Percentiles rank a stretch among this genome's conserved stretches.
Conservation (phyloP, 1,140 invertebrate species). For the Coptotermes formosanus region DNA sequence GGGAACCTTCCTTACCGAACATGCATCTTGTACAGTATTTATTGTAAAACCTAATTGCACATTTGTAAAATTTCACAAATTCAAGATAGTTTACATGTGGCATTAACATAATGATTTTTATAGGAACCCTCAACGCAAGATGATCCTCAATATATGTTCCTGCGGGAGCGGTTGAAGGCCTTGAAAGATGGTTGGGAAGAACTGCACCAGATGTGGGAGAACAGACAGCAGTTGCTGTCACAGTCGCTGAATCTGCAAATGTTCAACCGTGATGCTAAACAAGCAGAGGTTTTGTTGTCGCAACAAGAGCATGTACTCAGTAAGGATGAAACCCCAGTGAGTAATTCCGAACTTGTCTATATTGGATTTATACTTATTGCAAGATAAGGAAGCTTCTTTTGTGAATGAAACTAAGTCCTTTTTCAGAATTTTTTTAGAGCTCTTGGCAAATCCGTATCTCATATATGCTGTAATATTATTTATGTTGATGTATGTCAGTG, state of each 20-base stretch:
- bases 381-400: too few species aligned
- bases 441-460: too few species aligned
- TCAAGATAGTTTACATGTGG: too few species aligned
- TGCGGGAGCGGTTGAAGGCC: slow-evolving; percentile 93
- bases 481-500: too few species aligned
- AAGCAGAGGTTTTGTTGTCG: slow-evolving; percentile 95
- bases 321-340: slow-evolving; percentile 89
- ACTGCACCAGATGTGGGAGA: slow-evolving; percentile 99
- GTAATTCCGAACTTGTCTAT: not conserved
- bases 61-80: too few species aligned
- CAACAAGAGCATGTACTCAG: slow-evolving; percentile 96
- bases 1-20: too few species aligned
- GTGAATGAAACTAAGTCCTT: too few species aligned
- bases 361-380: too few species aligned
- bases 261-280: slow-evolving; percentile 93
- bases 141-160: slow-evolving; percentile 99
- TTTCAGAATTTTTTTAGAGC: too few species aligned
- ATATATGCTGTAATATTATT: too few species aligned
- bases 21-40: too few species aligned
- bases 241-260: slow-evolving; percentile 94
- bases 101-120: not conserved
- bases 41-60: too few species aligned
- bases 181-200: slow-evolving; percentile 99
- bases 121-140: slow-evolving; percentile 75
- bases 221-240: slow-evolving; percentile 89